Percentiles rank a stretch among this genome's conserved stretches.
Conservation (phyloP, 2,888 invertebrate species). For the Drosophila fulvimacula region DNA sequence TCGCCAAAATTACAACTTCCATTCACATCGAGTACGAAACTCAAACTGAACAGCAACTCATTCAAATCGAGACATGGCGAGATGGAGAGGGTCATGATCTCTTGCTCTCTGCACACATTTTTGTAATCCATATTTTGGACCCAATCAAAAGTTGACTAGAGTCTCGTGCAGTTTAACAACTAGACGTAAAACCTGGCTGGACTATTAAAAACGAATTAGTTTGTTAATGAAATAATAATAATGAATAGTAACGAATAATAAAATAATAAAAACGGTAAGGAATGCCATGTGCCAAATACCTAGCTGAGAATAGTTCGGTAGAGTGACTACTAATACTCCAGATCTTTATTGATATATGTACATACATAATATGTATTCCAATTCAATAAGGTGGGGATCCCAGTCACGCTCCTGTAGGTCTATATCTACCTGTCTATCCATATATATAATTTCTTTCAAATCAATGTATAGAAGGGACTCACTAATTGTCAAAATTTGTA, state of each 20-base stretch:
- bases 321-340: too few species aligned
- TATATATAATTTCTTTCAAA: too few species aligned
- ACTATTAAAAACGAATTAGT: not conserved
- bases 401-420: too few species aligned
- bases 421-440: too few species aligned
- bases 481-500: too few species aligned
- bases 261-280: too few species aligned
- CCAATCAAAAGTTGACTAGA: not conserved
- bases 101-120: not conserved
- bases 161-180: not conserved
- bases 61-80: not conserved
- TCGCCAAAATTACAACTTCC: not conserved
- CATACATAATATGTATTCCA: too few species aligned
- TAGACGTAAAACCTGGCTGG: not conserved
- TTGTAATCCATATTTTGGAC: not conserved
- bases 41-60: not conserved
- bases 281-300: not conserved
- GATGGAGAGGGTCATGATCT: not conserved
- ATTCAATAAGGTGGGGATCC: too few species aligned
- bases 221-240: not conserved
- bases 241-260: too few species aligned
- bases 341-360: too few species aligned
- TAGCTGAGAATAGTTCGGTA: too few species aligned
- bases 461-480: too few species aligned
- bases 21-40: not conserved